Percentiles rank a stretch among this genome's conserved stretches.
phyloP scores from a whole-genome alignment of 1,140 invertebrate species.

The Proctacanthus coquilletti region DNA sequence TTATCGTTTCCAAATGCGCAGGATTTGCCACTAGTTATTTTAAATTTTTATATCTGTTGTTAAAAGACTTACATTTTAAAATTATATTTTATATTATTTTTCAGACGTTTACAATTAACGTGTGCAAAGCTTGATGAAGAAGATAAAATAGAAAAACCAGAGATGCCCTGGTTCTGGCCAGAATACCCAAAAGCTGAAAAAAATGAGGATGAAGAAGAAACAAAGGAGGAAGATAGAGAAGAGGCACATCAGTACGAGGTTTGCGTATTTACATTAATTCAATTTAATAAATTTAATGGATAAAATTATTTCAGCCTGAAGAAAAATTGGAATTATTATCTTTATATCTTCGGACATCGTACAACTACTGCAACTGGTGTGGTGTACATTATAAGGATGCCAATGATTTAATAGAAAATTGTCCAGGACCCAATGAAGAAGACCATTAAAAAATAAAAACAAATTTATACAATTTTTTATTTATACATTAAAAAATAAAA shows the following conservation, averaged over 20 bases:
- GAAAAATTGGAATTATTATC: slow-evolving; percentile 49
- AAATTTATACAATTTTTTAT: no score
- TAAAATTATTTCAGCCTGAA: slow-evolving; percentile 20
- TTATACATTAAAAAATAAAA: slow-evolving; percentile 33
- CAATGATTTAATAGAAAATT: slow-evolving; percentile 45
- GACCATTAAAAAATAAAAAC: slow-evolving; percentile 37
- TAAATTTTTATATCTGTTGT: no score
- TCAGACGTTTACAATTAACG: slow-evolving; percentile 53
- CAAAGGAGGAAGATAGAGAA: slow-evolving; percentile 12
- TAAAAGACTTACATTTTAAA: no score
- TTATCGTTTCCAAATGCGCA: no score
- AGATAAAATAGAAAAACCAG: slow-evolving; percentile 34
- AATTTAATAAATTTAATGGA: not conserved
- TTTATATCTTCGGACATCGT: slow-evolving; percentile 46
- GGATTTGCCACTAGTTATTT: no score
- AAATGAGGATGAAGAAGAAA: slow-evolving; percentile 16
- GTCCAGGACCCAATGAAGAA: slow-evolving; percentile 46
- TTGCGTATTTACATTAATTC: not conserved
- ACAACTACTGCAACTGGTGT: slow-evolving; percentile 69
- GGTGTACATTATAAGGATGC: slow-evolving; percentile 44
- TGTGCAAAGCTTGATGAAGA: slow-evolving; percentile 58
- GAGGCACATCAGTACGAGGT: no score
- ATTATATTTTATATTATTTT: slow-evolving; percentile 24
- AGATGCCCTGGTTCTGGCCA: slow-evolving; percentile 54
- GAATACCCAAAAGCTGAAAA: slow-evolving; percentile 20